These are phyloP conservation scores for Mactra quadrangularis DNA, from an alignment of 1,140 invertebrate species.

Conservation along the genomic window DNA sequence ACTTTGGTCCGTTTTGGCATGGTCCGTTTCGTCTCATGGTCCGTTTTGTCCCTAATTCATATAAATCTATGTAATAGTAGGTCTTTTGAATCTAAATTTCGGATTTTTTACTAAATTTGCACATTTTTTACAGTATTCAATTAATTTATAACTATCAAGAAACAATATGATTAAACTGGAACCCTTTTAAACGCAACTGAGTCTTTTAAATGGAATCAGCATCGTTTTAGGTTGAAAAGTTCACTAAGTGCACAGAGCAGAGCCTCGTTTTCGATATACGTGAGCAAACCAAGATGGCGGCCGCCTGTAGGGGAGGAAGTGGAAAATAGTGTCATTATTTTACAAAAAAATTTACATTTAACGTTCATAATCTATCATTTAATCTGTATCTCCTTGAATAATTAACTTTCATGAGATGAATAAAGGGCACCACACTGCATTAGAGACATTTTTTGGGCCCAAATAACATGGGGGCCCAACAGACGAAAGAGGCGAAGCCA, in stretches of 20 bases:
- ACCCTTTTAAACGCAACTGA: too few species aligned
- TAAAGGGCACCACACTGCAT: constrained; percentile 51
- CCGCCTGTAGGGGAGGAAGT: constrained; percentile 72
- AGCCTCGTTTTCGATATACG: constrained; percentile 59
- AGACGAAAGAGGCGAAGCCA: constrained; percentile 66
- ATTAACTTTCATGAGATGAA: constrained; percentile 49
- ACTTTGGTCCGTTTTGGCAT: too few species aligned
- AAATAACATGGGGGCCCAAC: constrained; percentile 70
- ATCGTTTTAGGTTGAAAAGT: not conserved
- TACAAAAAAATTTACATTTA: constrained; percentile 7
- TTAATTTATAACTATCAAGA: too few species aligned
- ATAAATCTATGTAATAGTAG: too few species aligned
- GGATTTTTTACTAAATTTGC: too few species aligned
- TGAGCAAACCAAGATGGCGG: constrained; percentile 70
- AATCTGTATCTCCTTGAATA: constrained; percentile 2
- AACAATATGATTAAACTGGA: too few species aligned
- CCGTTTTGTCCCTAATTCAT: too few species aligned
- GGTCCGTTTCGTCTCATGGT: too few species aligned
- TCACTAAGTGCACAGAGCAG: constrained; percentile 22
- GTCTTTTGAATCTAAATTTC: too few species aligned
- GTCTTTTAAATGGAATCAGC: too few species aligned
- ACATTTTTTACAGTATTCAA: too few species aligned
- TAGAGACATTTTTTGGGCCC: constrained; percentile 25
- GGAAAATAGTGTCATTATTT: constrained; percentile 38
- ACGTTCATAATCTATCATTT: constrained; percentile 2